Evolutionary conservation across 2,797 vertebrate species (phyloP).

Genomic region (Sylvia borin): DNA sequence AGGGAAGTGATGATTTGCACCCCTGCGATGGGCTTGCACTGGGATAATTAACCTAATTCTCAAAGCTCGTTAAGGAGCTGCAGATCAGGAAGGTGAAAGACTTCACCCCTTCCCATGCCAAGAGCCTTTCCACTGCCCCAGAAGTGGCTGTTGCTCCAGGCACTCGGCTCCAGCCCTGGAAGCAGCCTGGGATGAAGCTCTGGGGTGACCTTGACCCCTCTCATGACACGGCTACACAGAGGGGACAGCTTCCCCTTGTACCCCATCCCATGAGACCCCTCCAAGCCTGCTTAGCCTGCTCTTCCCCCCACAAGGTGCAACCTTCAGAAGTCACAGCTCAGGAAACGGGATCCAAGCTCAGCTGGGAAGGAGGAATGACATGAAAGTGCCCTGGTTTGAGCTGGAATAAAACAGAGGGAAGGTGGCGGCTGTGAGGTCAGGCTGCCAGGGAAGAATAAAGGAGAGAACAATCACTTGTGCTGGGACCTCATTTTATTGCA

Average conservation of each 20-base stretch:
- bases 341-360: not conserved
- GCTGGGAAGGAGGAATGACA: not conserved
- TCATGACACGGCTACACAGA: not conserved
- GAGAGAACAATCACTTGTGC: not conserved
- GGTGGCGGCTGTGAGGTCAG: not conserved
- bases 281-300: not conserved
- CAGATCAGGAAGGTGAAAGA: not conserved
- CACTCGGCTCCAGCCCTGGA: fast-evolving
- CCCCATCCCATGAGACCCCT: fast-evolving
- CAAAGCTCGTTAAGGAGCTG: not conserved
- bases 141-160: fast-evolving
- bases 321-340: not conserved
- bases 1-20: no score
- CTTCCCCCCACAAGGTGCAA: not conserved
- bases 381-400: not conserved
- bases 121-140: not conserved
- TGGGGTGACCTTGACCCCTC: not conserved
- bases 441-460: not conserved
- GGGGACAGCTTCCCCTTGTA: not conserved
- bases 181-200: not conserved
- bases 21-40: fast-evolving
- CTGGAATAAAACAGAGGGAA: not conserved
- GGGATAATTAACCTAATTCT: not conserved
- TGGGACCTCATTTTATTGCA: conserved; percentile 24
- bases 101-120: fast-evolving